Evolutionary conservation across 2,797 vertebrate genomes (phyloP), one percentile per base, ranked within the genome.

Genomic region (Pseudochaenichthys georgianus): DNA sequence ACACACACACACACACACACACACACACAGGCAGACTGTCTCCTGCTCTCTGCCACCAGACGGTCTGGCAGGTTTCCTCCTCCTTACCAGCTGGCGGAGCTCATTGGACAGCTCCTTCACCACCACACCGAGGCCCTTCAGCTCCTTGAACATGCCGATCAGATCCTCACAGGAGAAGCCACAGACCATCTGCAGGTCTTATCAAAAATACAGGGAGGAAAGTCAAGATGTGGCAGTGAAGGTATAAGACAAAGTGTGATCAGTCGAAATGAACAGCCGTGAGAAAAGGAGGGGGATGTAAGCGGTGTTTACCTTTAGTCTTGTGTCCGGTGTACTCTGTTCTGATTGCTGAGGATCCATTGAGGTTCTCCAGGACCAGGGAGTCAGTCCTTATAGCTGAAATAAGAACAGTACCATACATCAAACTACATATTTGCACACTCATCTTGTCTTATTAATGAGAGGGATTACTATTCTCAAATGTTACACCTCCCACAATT

Each of bases 111-210:
- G 95, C 0, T 96, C 96, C 79, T 96, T 97, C 65, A 99, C 97
- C 67, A 99, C 95, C 67, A 97, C 96, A 13, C 96, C 96, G 3
- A 99, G 95, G 57, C 97, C 94, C 90, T 95, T 96, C 80, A 99
- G 91, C 84, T 99, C 98, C 78, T 97, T 95, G 84, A 98, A 97
- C 97, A 99, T 98, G 90, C 94, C 96, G 86, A 96, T 93, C 65
- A 99, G 93, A 64, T 99, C 97, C 2, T 99, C 97, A 38, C 98
- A 99, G 77, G 97, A 96, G 94, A 99, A 96, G 15, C 98, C 98
- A 70, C 98, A 99, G 78, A 99, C 95, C 88, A 96, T 96, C 84
- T 98, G 96, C 59, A 97, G 94, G 78, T 99, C 97, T 95, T 80
- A 28, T 11, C 2, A 70, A 11, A 65, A 46, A 64, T 42, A 80